Evolutionary conservation across 2,113 vertebrate species (phyloP), one percentile per base, ranked within the genome.

Genomic region (Clarias batrachus): DNA sequence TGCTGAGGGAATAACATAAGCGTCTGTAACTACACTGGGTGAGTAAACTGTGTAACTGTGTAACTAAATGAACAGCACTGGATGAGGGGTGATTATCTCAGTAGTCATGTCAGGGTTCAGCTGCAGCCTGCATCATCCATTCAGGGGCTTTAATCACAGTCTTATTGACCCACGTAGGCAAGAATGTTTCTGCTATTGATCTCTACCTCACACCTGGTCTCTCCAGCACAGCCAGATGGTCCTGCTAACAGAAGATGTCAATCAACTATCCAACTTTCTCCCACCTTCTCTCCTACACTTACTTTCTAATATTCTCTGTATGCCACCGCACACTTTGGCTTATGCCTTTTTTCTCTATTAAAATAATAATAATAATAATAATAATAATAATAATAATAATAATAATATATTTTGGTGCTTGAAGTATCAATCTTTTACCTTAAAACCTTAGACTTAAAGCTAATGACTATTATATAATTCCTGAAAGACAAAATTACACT

Each of bases 151-250:
- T 87, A 52, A 80, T 77, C 62, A 63, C 37, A 25, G 5, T 87
- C 48, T 68, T 74, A 84, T 65, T 57, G 57, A 82, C n/a, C 41
- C n/a, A 77, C 37, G 60, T 78, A 48, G 79, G 5, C 70, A 76
- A 74, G 13, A 89, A 77, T 66, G 65, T n/a, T 60, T 13, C 17
- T 70, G 60, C 78, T 81, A 89, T 76, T 89, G 86, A 88, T 87
- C 78, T 84, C 66, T 81, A 54, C 60, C 79, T 80, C 83, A 82
- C 88, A 86, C 88, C 86, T 88, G 86, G 60, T 79, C 65, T n/a
- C 70, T 73, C 37, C 54, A 78, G 41, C 25, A 60, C 81, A 70
- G 71, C 84, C 88, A 83, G 88, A 86, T 83, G 81, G 73, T 57
- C 54, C 66, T 54, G 52, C 21, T 63, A 63, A 78, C 82, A 81